Percentiles rank a stretch among this genome's conserved stretches.
Conservation (phyloP, 2,888 invertebrate species). For the Flabesymbios commensalis region DNA sequence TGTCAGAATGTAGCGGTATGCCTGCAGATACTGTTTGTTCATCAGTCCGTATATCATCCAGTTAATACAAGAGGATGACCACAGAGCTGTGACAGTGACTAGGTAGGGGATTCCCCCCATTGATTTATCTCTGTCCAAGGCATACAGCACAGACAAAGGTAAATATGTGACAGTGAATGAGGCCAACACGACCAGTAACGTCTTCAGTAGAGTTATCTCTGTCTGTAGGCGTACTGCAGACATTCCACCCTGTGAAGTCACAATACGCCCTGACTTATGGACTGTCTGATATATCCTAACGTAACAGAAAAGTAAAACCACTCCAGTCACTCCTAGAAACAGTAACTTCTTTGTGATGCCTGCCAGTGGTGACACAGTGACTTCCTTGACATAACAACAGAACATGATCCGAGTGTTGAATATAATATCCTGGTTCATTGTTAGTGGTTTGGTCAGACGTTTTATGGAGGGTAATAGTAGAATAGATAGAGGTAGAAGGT, state of each 20-base stretch:
- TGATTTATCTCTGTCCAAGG: conserved; percentile 13
- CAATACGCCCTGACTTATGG: conserved; percentile 8
- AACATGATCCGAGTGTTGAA: conserved; percentile 33
- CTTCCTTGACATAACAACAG: conserved; percentile 19
- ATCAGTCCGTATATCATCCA: conserved; percentile 33
- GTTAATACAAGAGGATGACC: conserved; percentile 25
- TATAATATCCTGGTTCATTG: conserved; percentile 11
- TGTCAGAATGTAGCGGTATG: conserved; percentile 23
- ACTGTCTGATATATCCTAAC: conserved; percentile 24
- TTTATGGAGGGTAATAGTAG: conserved; percentile 16
- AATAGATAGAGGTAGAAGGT: conserved; percentile 20
- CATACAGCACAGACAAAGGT: conserved; percentile 27
- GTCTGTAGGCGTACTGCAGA: conserved; percentile 12
- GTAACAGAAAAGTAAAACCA: conserved; percentile 30
- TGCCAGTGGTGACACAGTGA: neutral
- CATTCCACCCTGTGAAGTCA: conserved; percentile 7
- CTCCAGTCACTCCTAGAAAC: conserved; percentile 17
- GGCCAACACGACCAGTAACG: conserved; percentile 25
- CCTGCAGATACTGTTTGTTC: conserved; percentile 23
- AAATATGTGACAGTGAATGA: conserved; percentile 25
- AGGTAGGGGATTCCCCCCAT: conserved; percentile 20
- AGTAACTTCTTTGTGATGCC: conserved; percentile 23
- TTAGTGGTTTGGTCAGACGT: neutral
- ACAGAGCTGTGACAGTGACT: conserved; percentile 21
- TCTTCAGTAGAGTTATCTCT: conserved; percentile 31